Evolutionary conservation across 1,140 invertebrate species (phyloP).

Genomic region (Lordiphosa clarofinis): DNA sequence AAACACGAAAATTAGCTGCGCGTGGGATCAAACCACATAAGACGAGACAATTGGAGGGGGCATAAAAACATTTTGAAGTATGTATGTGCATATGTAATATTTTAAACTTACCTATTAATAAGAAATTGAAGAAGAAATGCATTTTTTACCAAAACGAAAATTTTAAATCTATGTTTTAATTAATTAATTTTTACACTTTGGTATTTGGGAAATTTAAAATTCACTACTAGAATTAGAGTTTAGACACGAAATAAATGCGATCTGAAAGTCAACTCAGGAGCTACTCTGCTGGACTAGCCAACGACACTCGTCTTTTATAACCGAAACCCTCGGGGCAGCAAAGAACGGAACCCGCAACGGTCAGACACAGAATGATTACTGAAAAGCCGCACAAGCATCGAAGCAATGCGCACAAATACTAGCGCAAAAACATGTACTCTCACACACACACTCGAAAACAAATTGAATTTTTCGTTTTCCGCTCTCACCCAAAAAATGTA

Average conservation of each 20-base stretch:
- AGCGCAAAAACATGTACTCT: conserved; percentile 5
- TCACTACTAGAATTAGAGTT: conserved; percentile 27
- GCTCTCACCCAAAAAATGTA: conserved; percentile 13
- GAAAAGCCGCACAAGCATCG: conserved; percentile 63
- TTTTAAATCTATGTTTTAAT: not conserved
- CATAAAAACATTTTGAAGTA: conserved; percentile 3
- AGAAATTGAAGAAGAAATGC: conserved; percentile 23
- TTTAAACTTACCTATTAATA: conserved; percentile 34
- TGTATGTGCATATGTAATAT: not conserved
- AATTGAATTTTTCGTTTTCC: conserved; percentile 47
- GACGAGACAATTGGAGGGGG: conserved; percentile 29
- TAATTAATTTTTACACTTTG: conserved; percentile 5
- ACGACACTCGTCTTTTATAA: conserved; percentile 63
- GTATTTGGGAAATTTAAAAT: conserved; percentile 3
- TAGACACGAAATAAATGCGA: conserved; percentile 43
- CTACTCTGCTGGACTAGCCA: no score
- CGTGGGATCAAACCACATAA: conserved; percentile 19
- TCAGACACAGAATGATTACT: conserved; percentile 71
- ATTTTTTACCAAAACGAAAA: conserved; percentile 16
- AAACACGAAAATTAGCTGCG: not conserved
- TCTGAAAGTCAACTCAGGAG: conserved; percentile 59
- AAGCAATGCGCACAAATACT: conserved; percentile 37
- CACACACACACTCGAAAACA: conserved; percentile 9
- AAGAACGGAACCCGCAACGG: conserved; percentile 67
- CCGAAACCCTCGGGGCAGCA: conserved; percentile 25